Conservation (phyloP, 2,113 vertebrate species). For the Apteryx owenii region DNA sequence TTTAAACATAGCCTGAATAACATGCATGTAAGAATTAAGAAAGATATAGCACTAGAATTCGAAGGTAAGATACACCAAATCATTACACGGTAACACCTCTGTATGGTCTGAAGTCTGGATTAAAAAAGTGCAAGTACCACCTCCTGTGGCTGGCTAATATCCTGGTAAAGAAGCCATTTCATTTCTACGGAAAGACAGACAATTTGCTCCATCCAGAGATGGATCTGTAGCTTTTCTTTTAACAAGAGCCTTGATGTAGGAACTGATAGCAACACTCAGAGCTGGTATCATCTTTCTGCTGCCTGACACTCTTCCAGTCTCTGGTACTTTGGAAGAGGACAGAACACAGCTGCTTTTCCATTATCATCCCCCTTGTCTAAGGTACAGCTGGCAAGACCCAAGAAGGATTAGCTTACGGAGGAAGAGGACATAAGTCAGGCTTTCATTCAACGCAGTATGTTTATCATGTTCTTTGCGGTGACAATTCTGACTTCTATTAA, state of each 20-base stretch:
- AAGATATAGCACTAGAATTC: neutral
- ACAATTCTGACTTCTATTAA: neutral
- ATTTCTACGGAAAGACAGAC: neutral
- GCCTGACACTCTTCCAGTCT: neutral
- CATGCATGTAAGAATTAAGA: neutral
- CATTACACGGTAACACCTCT: neutral
- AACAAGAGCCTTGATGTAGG: neutral
- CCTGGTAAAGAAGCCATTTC: neutral
- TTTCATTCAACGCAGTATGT: neutral
- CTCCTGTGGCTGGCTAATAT: neutral
- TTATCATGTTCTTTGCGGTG: neutral
- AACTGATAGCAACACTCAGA: neutral
- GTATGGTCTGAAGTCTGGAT: neutral
- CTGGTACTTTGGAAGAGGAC: neutral
- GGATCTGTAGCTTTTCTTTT: neutral
- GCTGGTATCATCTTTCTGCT: accelerated
- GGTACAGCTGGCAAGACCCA: neutral
- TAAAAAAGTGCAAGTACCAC: neutral
- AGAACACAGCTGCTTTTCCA: neutral
- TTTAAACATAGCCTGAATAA: neutral
- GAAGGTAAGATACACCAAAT: neutral
- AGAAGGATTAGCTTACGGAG: neutral
- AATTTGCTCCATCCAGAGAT: neutral
- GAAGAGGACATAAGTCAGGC: neutral
- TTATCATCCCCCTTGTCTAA: neutral